phyloP scores from a whole-genome alignment of 2,113 vertebrate genomes.

The Eupsittula cactorum region DNA sequence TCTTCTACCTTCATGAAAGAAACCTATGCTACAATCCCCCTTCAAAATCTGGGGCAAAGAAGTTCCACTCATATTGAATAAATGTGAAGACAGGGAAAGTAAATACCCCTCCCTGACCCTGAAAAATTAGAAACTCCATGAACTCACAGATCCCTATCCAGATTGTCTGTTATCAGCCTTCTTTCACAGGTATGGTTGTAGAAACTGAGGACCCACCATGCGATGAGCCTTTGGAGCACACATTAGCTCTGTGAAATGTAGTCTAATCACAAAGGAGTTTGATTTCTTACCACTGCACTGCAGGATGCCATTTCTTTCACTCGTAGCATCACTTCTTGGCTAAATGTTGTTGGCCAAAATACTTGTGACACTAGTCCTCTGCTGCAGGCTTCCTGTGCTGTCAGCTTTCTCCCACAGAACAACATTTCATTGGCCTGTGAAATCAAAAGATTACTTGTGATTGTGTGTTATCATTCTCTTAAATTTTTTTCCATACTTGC shows the following conservation, averaged over 20 bases:
- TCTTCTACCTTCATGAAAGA: background rate
- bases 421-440: too few relatives aligned
- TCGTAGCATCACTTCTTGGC: slow-evolving; percentile 96
- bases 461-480: too few relatives aligned
- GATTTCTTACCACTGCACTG: slow-evolving; percentile 88
- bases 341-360: slow-evolving; percentile 98
- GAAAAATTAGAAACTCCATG: background rate
- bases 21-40: background rate
- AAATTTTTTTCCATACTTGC: background rate
- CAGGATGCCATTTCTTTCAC: slow-evolving; percentile 98
- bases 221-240: background rate
- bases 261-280: background rate
- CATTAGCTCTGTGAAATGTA: background rate
- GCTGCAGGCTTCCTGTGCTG: slow-evolving; percentile 95
- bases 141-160: background rate
- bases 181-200: background rate
- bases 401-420: slow-evolving; percentile 90
- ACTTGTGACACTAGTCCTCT: slow-evolving; percentile 95
- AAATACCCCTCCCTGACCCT: background rate
- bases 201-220: background rate
- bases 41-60: background rate
- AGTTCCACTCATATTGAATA: background rate
- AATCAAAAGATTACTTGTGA: too few relatives aligned
- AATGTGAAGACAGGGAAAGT: background rate
- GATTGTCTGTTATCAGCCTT: background rate